A percentile compares a stretch with the other conserved stretches of the same genome.
These are phyloP conservation scores for Martes martes DNA, from an alignment of 2,113 vertebrate genomes.

Conservation along the genomic window DNA sequence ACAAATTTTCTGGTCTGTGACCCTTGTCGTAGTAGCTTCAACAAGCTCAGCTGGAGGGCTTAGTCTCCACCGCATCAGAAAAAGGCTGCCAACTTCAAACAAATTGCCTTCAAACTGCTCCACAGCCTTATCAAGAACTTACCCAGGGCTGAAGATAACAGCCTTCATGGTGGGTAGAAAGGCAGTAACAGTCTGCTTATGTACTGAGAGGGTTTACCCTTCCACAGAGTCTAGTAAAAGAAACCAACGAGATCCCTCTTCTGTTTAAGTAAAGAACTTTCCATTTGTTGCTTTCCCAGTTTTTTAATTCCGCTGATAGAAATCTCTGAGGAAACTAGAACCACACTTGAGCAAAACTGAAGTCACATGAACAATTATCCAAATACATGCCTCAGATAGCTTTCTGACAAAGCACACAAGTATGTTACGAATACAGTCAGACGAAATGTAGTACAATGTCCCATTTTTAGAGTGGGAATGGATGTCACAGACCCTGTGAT, in stretches of 20 bases:
- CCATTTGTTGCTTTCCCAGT: neutral
- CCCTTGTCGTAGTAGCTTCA: neutral
- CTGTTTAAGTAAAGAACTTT: constrained; percentile 7
- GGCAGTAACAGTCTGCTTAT: neutral
- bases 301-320: neutral
- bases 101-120: neutral
- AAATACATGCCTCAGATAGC: neutral
- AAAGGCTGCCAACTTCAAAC: neutral
- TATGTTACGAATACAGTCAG: neutral
- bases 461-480: neutral
- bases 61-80: neutral
- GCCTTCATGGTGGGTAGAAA: neutral
- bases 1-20: neutral
- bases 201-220: neutral
- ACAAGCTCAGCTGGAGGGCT: neutral
- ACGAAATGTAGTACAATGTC: neutral
- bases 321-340: neutral
- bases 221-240: neutral
- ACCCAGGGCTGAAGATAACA: neutral
- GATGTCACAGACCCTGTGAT: neutral
- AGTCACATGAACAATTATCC: neutral
- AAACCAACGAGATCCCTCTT: neutral
- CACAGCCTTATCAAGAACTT: neutral
- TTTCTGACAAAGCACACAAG: neutral
- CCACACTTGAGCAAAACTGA: neutral